Evolutionary conservation across 2,888 invertebrate species (phyloP).

Genomic region (Torymus aiolomorphi): DNA sequence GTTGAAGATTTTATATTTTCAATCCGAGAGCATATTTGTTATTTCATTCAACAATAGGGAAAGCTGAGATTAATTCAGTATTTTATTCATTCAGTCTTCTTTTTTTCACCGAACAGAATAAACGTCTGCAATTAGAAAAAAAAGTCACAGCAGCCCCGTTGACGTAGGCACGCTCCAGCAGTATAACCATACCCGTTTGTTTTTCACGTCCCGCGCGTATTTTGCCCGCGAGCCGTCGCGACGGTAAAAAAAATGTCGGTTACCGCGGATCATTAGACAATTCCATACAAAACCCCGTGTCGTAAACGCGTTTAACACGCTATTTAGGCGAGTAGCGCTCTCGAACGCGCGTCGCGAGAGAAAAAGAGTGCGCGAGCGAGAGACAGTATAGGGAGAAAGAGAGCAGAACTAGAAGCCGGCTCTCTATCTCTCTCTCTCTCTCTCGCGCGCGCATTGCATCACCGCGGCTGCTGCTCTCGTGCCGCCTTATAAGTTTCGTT

Average conservation of each 20-base stretch:
- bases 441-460: constrained; percentile 14
- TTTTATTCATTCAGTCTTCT: too few species aligned
- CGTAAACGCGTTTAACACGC: constrained; percentile 50
- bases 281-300: constrained; percentile 43
- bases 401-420: constrained; percentile 30
- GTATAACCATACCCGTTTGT: constrained; percentile 13
- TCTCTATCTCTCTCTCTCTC: too few species aligned
- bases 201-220: constrained; percentile 6
- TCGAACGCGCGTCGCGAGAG: not conserved
- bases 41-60: too few species aligned
- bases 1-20: too few species aligned
- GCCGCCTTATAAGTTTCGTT: constrained; percentile 67
- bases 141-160: too few species aligned
- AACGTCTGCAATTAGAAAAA: too few species aligned
- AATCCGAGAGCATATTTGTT: too few species aligned
- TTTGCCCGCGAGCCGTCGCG: not conserved
- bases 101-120: too few species aligned
- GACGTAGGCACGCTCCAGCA: too few species aligned
- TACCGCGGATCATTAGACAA: constrained; percentile 50
- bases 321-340: constrained; percentile 35
- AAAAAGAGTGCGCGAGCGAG: not conserved
- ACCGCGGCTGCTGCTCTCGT: constrained; percentile 1
- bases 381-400: constrained; percentile 5
- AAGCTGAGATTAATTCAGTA: too few species aligned
- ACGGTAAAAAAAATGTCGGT: constrained; percentile 31